Conservation (phyloP, 1,140 invertebrate genomes). For the Tenebrio molitor region DNA sequence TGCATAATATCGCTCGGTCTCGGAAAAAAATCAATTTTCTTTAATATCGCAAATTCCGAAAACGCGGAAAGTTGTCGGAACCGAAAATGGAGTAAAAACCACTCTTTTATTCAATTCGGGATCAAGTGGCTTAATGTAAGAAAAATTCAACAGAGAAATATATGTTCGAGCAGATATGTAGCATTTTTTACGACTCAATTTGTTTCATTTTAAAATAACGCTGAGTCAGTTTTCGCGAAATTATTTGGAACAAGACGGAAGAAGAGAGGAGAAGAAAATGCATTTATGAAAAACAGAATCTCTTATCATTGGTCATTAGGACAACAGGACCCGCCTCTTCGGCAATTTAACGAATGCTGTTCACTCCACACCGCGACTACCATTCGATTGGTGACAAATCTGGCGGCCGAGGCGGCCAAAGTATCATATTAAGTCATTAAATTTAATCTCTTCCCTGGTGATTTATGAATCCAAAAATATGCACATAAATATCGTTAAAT, state of each 20-base stretch:
- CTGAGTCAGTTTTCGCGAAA: too few relatives aligned
- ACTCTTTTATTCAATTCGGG: too few relatives aligned
- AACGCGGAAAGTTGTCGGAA: background rate
- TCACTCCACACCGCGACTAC: background rate
- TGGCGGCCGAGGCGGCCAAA: background rate
- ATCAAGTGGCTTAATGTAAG: too few relatives aligned
- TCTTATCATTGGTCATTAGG: background rate
- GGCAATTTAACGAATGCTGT: background rate
- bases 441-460: background rate
- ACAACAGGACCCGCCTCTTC: background rate
- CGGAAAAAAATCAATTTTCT: background rate
- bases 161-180: too few relatives aligned
- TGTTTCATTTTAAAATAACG: too few relatives aligned
- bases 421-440: background rate
- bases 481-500: background rate
- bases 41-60: background rate
- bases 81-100: too few relatives aligned
- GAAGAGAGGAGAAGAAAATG: background rate
- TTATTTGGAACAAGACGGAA: too few relatives aligned
- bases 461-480: background rate
- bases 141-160: too few relatives aligned
- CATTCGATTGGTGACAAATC: slow-evolving; percentile 10
- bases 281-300: background rate
- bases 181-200: too few relatives aligned
- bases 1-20: background rate